phyloP scores from a whole-genome alignment of 2,113 vertebrate species.

The Hippopotamus amphibius region DNA sequence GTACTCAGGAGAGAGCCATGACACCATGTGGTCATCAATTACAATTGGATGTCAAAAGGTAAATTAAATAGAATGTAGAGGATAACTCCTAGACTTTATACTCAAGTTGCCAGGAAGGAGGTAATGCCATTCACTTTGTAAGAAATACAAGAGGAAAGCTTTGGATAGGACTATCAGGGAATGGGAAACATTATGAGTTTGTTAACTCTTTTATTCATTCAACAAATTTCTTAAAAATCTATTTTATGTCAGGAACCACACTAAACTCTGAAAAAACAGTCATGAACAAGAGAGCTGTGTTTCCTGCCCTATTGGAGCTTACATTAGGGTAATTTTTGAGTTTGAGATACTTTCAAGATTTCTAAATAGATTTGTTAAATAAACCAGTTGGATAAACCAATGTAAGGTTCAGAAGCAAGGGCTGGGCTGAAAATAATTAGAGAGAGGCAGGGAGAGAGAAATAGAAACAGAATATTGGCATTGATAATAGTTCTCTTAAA shows the following conservation, averaged over 20 bases:
- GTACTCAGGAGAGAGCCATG: not conserved
- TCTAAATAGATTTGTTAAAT: not conserved
- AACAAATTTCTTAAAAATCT: conserved; percentile 29
- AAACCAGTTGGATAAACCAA: not conserved
- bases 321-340: not conserved
- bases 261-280: not conserved
- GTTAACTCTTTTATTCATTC: not conserved
- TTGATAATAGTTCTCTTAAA: not conserved
- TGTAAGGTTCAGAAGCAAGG: not conserved
- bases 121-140: not conserved
- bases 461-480: not conserved
- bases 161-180: not conserved
- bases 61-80: not conserved
- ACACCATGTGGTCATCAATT: too few relatives aligned
- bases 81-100: not conserved
- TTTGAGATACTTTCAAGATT: not conserved
- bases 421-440: not conserved
- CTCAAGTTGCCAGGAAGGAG: not conserved
- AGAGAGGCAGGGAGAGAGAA: not conserved
- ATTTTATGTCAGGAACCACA: not conserved
- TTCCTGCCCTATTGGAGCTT: not conserved
- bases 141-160: not conserved
- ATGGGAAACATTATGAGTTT: not conserved
- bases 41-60: not conserved
- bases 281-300: not conserved